Base-by-base conservation (phyloP, 2,888 invertebrate genomes). In the Acrocyrtus sp. region DNA sequence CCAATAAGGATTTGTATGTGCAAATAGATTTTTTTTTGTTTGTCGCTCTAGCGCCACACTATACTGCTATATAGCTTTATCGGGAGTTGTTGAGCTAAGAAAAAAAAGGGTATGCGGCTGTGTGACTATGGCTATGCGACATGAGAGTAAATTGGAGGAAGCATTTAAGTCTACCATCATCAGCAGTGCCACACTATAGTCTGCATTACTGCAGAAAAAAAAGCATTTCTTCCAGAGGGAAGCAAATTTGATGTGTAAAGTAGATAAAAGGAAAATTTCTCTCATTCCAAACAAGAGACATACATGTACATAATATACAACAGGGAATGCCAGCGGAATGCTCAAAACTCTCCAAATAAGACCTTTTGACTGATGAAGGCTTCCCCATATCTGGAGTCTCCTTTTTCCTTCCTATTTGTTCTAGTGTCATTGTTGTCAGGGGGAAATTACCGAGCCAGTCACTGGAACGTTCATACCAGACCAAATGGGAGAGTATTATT, bases 361-460 rank as follows among this genome's bases (percentile, higher is more conserved):
- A 65, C 65, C 66, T 48, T 57, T 50, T 67, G 51, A 51, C 67
- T 67, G 67, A 67, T 67, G 58, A 67, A 58, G 43, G 53, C 51
- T 67, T 58, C 51, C 50, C 41, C 34, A 34, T 34, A 34, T 66
- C 57, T 51, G 58, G 57, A 48, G 41, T 50, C 47, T 47, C 53
- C 43, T 43, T 29, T 51, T 58, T 41, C 53, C 54, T 45, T 65
- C 45, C 56, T 45, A 67, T 67, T 67, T 57, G 66, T 58, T 67
- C 60, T 43, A 12, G 34, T 58, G 51, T 67, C 67, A 43, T 65
- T 65, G 53, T 58, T 51, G 51, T 48, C 58, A 34, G 27, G 41
- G n/a, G 50, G 51, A 48, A 67, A 67, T 67, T 67, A 67, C 57
- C 57, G 58, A 53, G 39, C 43, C n/a, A 12, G 34, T 34, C 5